Conservation (phyloP, 2,888 invertebrate genomes). For the Latheticus oryzae region DNA sequence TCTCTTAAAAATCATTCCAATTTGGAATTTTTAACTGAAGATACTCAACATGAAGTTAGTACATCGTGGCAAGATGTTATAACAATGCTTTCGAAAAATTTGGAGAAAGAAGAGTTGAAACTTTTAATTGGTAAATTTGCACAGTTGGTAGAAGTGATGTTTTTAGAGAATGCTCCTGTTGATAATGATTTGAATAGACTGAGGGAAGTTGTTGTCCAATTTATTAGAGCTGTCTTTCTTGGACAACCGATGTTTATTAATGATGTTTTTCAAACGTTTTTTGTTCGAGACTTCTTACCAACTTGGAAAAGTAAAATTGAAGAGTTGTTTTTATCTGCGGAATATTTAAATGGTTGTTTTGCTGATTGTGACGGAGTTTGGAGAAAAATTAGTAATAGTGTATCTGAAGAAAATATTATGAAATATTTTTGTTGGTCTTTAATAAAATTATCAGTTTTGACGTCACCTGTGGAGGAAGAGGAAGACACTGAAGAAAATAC, state of each 20-base stretch:
- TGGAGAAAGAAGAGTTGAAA: conserved; percentile 44
- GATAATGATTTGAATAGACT: conserved; percentile 45
- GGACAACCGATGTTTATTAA: conserved; percentile 50
- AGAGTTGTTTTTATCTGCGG: conserved; percentile 51
- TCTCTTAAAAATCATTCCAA: conserved; percentile 62
- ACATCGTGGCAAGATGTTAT: conserved; percentile 72
- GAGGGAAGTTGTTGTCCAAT: conserved; percentile 50
- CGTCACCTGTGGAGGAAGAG: conserved; percentile 44
- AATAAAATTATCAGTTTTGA: conserved; percentile 52
- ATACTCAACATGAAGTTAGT: conserved; percentile 70
- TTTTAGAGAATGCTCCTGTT: conserved; percentile 33
- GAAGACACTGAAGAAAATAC: conserved; percentile 51
- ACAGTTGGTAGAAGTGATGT: conserved; percentile 45
- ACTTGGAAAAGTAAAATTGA: conserved; percentile 43
- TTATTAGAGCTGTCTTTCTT: conserved; percentile 52
- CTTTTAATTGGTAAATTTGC: conserved; percentile 47
- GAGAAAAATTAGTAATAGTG: conserved; percentile 27
- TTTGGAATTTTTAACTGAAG: conserved; percentile 62
- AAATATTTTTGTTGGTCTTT: conserved; percentile 59
- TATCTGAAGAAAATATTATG: conserved; percentile 48
- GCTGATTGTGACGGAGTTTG: conserved; percentile 45
- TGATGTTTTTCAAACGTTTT: conserved; percentile 51
- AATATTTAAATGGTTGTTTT: conserved; percentile 56
- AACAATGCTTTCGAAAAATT: conserved; percentile 50
- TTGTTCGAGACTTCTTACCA: conserved; percentile 49